Base-by-base conservation (phyloP, 2,797 vertebrate genomes). In the Leucoraja ocellata region DNA sequence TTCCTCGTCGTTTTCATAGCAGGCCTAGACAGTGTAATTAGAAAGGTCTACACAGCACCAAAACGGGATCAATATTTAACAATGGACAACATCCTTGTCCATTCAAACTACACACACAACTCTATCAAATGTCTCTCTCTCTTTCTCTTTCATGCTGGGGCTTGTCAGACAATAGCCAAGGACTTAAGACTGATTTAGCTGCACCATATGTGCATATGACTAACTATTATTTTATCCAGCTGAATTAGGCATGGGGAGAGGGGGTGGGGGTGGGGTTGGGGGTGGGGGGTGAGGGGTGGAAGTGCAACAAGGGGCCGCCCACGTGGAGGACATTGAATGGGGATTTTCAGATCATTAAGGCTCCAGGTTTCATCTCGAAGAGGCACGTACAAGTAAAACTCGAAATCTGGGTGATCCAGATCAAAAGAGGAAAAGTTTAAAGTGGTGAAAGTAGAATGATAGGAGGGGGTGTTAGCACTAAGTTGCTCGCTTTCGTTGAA, bases 11-110 rank as follows among this genome's bases (percentile, higher is more conserved):
- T 58, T 92, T 73, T 28, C 39, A 98, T 99, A 99, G 98, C 99
- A 97, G 97, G 96, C 96, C 95, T 96, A 98, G 97, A 98, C 98
- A 97, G 97, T 97, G 97, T 96, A 68, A 97, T 98, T 98, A 97
- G 98, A 97, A 98, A 97, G 97, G 97, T 98, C 97, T 97, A 97
- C 98, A 98, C 98, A 98, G 98, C 98, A 98, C 98, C 97, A 98
- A 98, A 99, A 99, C 98, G 98, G 98, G 98, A 98, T 99, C 98
- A 98, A 96, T 1, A 93, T 95, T 96, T 98, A 97, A 99, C 98
- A 99, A 99, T 98, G 97, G 97, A 96, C 97, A 97, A 97, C 98
- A 98, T 98, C 98, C 98, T 98, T 96, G 96, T 97, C 97, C 97
- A 98, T 98, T 98, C 98, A 98, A 96, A 96, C 97, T 95, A 96